Conservation (phyloP, 2,113 vertebrate species). For the Nesogale talazaci region DNA sequence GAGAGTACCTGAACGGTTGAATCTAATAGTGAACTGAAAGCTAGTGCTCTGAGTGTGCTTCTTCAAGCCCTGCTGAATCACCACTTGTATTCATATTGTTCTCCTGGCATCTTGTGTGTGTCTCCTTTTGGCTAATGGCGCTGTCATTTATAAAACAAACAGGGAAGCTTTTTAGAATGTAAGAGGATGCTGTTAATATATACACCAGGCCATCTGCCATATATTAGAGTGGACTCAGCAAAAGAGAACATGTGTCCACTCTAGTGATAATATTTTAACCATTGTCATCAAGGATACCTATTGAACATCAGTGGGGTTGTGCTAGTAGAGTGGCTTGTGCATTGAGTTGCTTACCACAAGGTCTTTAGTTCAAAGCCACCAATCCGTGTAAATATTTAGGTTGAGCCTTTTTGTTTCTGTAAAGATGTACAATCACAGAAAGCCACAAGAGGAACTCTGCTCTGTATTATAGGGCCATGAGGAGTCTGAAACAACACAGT, state of each 20-base stretch:
- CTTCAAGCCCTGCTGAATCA: neutral
- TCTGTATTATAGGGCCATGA: no score
- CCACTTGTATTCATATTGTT: neutral
- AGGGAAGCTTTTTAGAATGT: neutral
- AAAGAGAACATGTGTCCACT: neutral
- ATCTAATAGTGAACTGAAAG: neutral
- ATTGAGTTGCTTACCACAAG: no score
- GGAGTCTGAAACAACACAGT: no score
- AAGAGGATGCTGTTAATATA: neutral
- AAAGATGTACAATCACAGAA: no score
- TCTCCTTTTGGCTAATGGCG: neutral
- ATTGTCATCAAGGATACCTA: neutral
- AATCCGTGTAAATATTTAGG: no score
- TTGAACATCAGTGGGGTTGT: neutral
- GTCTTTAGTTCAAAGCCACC: no score
- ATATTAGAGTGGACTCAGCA: neutral
- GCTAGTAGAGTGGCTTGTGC: no score
- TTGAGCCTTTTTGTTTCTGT: no score
- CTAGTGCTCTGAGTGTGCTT: neutral
- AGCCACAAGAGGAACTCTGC: no score
- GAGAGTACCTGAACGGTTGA: neutral
- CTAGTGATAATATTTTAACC: neutral
- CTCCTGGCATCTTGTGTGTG: neutral
- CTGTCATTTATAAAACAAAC: neutral
- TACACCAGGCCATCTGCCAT: neutral